Evolutionary conservation across 2,113 vertebrate genomes (phyloP), one percentile per base, ranked within the genome.

Genomic region (Panurus biarmicus): DNA sequence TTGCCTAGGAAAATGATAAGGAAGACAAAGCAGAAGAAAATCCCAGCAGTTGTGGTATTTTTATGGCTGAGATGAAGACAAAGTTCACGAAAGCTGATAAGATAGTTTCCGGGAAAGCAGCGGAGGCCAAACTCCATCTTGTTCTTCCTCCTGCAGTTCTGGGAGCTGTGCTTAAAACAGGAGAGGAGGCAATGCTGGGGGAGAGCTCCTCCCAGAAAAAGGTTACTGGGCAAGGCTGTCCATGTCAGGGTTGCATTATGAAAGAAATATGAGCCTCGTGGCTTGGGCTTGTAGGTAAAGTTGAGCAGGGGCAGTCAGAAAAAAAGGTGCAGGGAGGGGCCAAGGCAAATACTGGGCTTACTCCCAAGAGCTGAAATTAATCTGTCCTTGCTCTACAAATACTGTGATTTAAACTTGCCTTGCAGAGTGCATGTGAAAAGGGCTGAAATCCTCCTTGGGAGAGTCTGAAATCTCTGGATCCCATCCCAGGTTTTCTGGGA

Each of bases 21-120:
- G 20, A 82, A 64, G 71, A 71, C 61, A 66, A 92, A 85, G 33
- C 26, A 87, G 42, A 50, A 85, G 74, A 83, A 94, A 91, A 51
- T 87, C n/a, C 15, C 16, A 61, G 25, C 7, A 29, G 38, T 28
- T 48, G 35, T 85, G 64, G 18, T 70, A 48, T 83, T 80, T 72
- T 89, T 85, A 93, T 77, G 1, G 2, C 48, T 31, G 33, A 72
- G 20, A 33, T 61, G 42, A 25, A 85, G 58, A 50, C 87, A 85
- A 95, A 96, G 95, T 93, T 81, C 87, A 33, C 22, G 36, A 62
- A 90, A 89, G 18, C 60, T 53, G 87, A 93, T 94, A 88, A 94
- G 91, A 94, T 91, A 95, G 36, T 40, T 88, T 80, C 29, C 57
- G 91, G 71, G 38, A 76, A 93, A 72, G 71, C 9, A 66, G n/a